Evolutionary conservation across 2,113 vertebrate species (phyloP).

Genomic region (Danio rerio): DNA sequence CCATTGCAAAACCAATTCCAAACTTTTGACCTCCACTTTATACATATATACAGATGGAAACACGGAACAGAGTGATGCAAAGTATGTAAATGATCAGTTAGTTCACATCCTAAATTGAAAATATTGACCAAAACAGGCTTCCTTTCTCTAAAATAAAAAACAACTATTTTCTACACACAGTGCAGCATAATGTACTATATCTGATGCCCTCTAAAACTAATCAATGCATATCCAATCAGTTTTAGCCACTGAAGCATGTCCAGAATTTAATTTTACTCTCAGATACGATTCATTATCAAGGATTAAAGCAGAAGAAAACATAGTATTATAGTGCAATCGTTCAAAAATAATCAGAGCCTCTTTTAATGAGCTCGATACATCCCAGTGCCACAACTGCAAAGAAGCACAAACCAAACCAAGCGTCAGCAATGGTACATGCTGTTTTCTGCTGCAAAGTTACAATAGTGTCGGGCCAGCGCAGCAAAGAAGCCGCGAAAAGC

Average conservation of each 20-base stretch:
- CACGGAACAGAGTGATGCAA: too few species aligned
- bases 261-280: slow-evolving; percentile 52
- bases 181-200: slow-evolving; percentile 64
- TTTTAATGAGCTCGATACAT: slow-evolving; percentile 70
- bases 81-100: background rate
- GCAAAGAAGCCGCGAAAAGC: slow-evolving; percentile 63
- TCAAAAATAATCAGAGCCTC: slow-evolving; percentile 53
- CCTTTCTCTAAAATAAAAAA: slow-evolving; percentile 5
- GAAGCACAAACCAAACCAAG: slow-evolving; percentile 81
- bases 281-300: slow-evolving; percentile 63
- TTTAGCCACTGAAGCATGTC: slow-evolving; percentile 39
- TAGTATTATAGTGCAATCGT: slow-evolving; percentile 26
- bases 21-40: too few species aligned
- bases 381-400: slow-evolving; percentile 77
- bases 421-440: slow-evolving; percentile 73
- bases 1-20: too few species aligned
- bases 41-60: too few species aligned
- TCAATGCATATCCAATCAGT: slow-evolving; percentile 62
- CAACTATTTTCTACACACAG: slow-evolving; percentile 63
- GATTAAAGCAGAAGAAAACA: slow-evolving; percentile 60
- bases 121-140: too few species aligned
- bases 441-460: slow-evolving; percentile 78
- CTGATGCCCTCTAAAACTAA: slow-evolving; percentile 6
- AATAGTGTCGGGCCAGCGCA: slow-evolving; percentile 68
- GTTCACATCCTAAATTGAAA: too few species aligned